Evolutionary conservation across 2,888 invertebrate genomes (phyloP), one percentile per base, ranked within the genome.

Genomic region (Rhingia rostrata): DNA sequence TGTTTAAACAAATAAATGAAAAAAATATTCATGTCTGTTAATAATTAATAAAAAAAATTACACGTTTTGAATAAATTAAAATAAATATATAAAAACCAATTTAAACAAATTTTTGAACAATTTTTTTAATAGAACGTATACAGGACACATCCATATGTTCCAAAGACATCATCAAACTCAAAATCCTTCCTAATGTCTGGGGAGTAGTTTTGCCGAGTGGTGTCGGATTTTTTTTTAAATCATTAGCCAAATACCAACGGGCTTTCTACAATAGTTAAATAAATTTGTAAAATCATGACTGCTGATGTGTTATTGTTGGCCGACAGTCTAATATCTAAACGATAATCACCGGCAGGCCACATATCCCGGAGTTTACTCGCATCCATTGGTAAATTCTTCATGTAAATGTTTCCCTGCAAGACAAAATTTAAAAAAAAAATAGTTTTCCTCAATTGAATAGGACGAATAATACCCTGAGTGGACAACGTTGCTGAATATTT

Each of bases 321-420:
- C 1, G 12, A 2, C 0, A 6, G 0, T n/a, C 4, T 10, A 5
- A 30, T 2, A 39, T 56, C 56, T 22, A 6, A 0, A 14, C 39
- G 56, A 10, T 56, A 56, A 22, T 56, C 56, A 39, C 56, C 56
- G 39, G 32, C 4, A 10, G 56, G 56, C 56, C 37, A 56, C 7
- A 22, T n/a, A 22, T 39, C 37, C 0, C 14, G 56, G 0, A 56
- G 5, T 10, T 4, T 56, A 4, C 9, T 37, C 1, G 33, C 5
- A 14, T 56, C 22, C 22, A 56, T 3, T 4, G 14, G 3, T 6
- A 39, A 9, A 7, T 56, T 12, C 6, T 10, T 30, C 2, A 5
- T 2, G 5, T 6, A 14, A 12, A 33, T 0, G 4, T 33, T 4
- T 7, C 53, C 53, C 53, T 53, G 1, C 2, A 12, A 32, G 12